Percentiles rank a stretch among this genome's conserved stretches.
Conservation (phyloP, 1,140 invertebrate species). For the Aphaenogaster floridana region DNA sequence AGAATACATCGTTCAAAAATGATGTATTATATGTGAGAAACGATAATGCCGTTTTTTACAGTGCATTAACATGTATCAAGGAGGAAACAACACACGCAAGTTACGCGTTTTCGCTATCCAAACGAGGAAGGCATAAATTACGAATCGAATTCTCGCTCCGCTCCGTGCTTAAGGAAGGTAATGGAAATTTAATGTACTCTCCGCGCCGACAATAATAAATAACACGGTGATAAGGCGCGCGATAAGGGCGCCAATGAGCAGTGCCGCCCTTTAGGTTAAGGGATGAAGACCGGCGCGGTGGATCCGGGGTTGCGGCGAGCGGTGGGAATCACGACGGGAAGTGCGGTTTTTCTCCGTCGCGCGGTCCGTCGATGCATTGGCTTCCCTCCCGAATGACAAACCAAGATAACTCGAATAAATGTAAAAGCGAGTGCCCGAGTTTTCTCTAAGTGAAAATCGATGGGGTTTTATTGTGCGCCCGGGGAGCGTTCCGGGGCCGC, state of each 20-base stretch:
- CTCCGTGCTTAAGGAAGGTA: conserved; percentile 59
- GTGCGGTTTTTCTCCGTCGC: conserved; percentile 22
- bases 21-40: neutral
- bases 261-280: conserved; percentile 55
- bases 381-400: conserved; percentile 68
- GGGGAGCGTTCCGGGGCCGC: conserved; percentile 15
- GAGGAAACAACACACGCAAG: neutral
- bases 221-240: conserved; percentile 62
- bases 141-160: conserved; percentile 57
- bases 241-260: conserved; percentile 69
- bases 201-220: conserved; percentile 71
- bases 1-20: neutral
- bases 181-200: conserved; percentile 75
- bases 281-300: conserved; percentile 60
- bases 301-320: neutral
- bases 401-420: conserved; percentile 80
- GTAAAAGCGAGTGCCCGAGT: conserved; percentile 75
- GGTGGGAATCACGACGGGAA: conserved; percentile 39
- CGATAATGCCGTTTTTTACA: neutral
- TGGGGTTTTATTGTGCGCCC: conserved; percentile 77
- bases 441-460: conserved; percentile 82
- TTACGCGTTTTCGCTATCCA: conserved; percentile 25
- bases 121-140: conserved; percentile 68
- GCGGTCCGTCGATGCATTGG: conserved; percentile 31
- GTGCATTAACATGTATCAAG: neutral